Evolutionary conservation across 2,113 vertebrate species (phyloP).

Genomic region (Sinocyclocheilus anophthalmus): DNA sequence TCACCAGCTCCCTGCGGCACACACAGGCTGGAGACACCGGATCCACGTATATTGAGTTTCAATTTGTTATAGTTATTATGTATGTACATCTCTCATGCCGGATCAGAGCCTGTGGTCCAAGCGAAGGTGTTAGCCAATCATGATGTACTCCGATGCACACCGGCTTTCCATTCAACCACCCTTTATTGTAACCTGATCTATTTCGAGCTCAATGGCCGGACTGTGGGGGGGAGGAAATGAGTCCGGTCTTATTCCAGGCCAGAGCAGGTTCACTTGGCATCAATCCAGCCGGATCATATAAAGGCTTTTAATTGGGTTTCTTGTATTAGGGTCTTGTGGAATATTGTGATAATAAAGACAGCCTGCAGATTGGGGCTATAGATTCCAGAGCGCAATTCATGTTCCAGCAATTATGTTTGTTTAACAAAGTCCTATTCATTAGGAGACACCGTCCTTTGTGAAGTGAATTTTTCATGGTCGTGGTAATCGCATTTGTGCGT

Average conservation of each 20-base stretch:
- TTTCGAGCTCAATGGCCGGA: constrained; percentile 68
- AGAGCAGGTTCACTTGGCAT: constrained; percentile 68
- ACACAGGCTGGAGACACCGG: constrained; percentile 35
- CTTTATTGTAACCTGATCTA: constrained; percentile 72
- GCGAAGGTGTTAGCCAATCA: constrained; percentile 37
- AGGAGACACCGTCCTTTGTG: constrained; percentile 56
- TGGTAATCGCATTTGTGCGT: constrained; percentile 35
- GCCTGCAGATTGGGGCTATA: constrained; percentile 57
- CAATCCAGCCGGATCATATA: constrained; percentile 73
- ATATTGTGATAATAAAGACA: constrained; percentile 67
- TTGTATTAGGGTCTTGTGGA: constrained; percentile 69
- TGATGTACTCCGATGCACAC: constrained; percentile 47
- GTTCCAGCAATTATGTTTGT: constrained; percentile 64
- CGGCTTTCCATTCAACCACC: constrained; percentile 69
- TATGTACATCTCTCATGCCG: constrained; percentile 32
- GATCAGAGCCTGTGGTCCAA: constrained; percentile 14
- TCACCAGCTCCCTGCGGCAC: constrained; percentile 47
- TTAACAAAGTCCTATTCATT: constrained; percentile 67
- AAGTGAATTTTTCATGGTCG: constrained; percentile 59
- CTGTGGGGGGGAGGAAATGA: constrained; percentile 67
- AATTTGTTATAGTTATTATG: constrained; percentile 35
- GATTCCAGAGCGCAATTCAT: constrained; percentile 56
- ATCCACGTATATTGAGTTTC: constrained; percentile 41
- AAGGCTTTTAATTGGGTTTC: constrained; percentile 78
- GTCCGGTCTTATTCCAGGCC: constrained; percentile 72